Evolutionary conservation across 2,888 invertebrate genomes (phyloP).

Genomic region (Elgonia sp.): DNA sequence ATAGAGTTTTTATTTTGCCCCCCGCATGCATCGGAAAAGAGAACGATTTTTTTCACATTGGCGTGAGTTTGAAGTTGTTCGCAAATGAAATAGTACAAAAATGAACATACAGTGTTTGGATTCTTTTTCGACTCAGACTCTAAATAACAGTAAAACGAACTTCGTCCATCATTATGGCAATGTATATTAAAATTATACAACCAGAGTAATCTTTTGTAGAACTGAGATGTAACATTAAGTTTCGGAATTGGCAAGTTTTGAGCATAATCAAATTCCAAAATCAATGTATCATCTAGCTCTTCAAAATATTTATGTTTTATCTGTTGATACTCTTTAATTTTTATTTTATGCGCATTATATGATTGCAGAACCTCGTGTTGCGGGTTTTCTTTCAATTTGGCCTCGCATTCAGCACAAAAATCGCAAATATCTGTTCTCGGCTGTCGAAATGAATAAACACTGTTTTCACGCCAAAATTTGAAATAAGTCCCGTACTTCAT

Average conservation of each 20-base stretch:
- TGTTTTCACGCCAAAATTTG: constrained; percentile 43
- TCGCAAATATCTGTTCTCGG: constrained; percentile 53
- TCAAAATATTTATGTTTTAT: constrained; percentile 26
- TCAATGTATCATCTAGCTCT: constrained; percentile 14
- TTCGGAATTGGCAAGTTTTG: constrained; percentile 43
- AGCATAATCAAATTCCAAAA: constrained; percentile 58
- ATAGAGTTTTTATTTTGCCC: constrained; percentile 65
- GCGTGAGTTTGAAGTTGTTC: constrained; percentile 17
- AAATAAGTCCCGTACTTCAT: constrained; percentile 34
- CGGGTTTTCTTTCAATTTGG: constrained; percentile 21
- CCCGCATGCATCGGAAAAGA: constrained; percentile 64
- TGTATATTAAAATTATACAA: constrained; percentile 50
- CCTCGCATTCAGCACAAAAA: constrained; percentile 48
- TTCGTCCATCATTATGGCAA: constrained; percentile 48
- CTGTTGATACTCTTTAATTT: constrained; percentile 20
- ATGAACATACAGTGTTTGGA: constrained; percentile 49
- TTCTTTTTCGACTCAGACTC: constrained; percentile 52
- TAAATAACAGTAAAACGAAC: constrained; percentile 47
- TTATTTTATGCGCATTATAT: constrained; percentile 24
- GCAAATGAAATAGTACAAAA: constrained; percentile 55
- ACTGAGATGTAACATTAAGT: constrained; percentile 45
- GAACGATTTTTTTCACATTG: constrained; percentile 35
- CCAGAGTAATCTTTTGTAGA: constrained; percentile 48
- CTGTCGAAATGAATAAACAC: constrained; percentile 39
- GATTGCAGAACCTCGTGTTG: constrained; percentile 23